phyloP scores from a whole-genome alignment of 1,140 invertebrate species.

The Brachionus sp. region DNA sequence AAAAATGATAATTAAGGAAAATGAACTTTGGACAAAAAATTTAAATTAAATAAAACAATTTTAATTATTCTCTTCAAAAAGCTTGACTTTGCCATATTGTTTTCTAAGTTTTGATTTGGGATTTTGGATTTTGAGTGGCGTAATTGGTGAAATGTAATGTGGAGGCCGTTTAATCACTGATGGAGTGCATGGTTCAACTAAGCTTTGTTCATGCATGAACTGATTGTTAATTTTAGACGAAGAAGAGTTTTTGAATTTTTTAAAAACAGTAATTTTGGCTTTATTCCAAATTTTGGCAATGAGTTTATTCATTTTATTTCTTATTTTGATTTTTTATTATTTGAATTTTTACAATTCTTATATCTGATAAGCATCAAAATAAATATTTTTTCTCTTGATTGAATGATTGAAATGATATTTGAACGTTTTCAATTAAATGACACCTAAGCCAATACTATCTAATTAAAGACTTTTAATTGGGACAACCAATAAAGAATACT shows the following conservation, averaged over 20 bases:
- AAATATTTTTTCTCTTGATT: background rate
- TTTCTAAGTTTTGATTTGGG: background rate
- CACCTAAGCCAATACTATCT: background rate
- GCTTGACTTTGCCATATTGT: background rate
- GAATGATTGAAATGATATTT: background rate
- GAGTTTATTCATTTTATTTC: background rate
- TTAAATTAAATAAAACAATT: background rate
- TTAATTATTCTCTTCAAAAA: background rate
- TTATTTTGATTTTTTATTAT: too few species aligned
- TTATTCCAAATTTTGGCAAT: background rate
- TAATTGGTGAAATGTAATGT: background rate
- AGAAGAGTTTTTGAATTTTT: background rate
- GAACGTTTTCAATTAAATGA: background rate
- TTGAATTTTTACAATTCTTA: too few species aligned
- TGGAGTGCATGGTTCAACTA: background rate
- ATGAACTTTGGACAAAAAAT: background rate
- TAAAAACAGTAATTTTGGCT: background rate
- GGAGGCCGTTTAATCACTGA: background rate
- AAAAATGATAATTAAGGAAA: too few species aligned
- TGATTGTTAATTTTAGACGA: background rate
- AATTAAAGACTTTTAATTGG: background rate
- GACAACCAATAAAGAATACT: background rate
- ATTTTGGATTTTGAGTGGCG: background rate
- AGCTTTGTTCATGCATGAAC: background rate
- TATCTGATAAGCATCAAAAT: background rate